These are phyloP conservation scores for Drosophila setifemur DNA, from an alignment of 1,140 invertebrate genomes.

Conservation along the genomic window DNA sequence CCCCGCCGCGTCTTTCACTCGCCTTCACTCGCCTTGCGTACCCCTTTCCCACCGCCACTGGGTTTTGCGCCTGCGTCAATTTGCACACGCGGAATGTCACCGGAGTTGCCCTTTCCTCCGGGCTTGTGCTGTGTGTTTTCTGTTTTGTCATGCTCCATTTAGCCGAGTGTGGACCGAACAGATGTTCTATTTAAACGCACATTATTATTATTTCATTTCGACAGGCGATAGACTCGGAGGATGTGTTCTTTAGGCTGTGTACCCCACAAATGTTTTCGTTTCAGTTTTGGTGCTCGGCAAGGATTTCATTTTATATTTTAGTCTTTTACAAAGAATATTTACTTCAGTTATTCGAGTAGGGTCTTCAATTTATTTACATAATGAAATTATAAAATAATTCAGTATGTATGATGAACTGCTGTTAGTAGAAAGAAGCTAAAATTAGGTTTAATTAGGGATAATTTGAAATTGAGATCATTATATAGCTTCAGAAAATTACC, in stretches of 20 bases:
- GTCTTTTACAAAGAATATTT: too few relatives aligned
- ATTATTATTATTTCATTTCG: slow-evolving; percentile 82
- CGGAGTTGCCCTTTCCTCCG: slow-evolving; percentile 2
- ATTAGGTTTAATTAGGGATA: too few relatives aligned
- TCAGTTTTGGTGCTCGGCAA: not conserved
- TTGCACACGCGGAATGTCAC: slow-evolving; percentile 39
- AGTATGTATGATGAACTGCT: too few relatives aligned
- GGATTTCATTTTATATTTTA: too few relatives aligned
- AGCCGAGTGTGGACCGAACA: slow-evolving; percentile 81
- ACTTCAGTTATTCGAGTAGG: too few relatives aligned
- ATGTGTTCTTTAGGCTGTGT: slow-evolving; percentile 29
- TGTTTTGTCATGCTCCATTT: slow-evolving; percentile 83
- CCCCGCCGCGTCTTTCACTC: slow-evolving; percentile 35
- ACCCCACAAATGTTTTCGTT: slow-evolving; percentile 37
- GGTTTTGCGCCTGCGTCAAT: slow-evolving; percentile 38
- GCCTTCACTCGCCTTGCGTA: slow-evolving; percentile 14
- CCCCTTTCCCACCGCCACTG: slow-evolving; percentile 39
- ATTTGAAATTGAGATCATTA: too few relatives aligned
- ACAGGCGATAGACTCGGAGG: slow-evolving; percentile 60
- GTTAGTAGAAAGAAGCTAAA: too few relatives aligned
- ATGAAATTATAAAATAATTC: too few relatives aligned
- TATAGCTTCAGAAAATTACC: too few relatives aligned
- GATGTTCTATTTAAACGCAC: slow-evolving; percentile 82
- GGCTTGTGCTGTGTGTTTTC: slow-evolving; percentile 66
- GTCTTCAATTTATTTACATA: too few relatives aligned